These are phyloP conservation scores for Mesaphorura yosii DNA, from an alignment of 1,140 invertebrate species.

Conservation along the genomic window DNA sequence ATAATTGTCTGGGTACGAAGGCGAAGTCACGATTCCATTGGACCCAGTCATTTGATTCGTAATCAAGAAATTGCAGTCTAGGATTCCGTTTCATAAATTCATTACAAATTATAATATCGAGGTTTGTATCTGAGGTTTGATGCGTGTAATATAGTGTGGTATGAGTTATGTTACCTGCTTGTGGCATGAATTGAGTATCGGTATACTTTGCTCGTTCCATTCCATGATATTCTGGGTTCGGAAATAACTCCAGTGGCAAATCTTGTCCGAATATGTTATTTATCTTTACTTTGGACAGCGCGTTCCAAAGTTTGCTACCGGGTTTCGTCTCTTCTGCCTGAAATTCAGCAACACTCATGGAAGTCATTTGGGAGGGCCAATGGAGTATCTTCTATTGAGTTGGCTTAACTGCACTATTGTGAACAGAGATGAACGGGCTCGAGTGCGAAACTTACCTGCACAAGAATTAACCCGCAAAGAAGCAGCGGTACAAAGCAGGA, in stretches of 20 bases:
- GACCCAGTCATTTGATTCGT: constrained; percentile 15
- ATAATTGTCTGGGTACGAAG: constrained; percentile 26
- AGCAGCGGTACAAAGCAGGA: no score
- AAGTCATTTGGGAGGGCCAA: no score
- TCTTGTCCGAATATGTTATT: neutral
- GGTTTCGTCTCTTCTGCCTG: no score
- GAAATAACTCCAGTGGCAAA: neutral
- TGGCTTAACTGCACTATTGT: no score
- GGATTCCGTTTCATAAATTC: no score
- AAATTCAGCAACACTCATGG: no score
- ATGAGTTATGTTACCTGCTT: neutral
- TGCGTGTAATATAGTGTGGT: no score
- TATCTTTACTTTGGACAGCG: neutral
- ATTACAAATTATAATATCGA: neutral
- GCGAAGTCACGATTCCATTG: constrained; percentile 19
- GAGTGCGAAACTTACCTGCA: no score
- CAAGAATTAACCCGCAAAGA: no score
- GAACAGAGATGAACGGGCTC: no score
- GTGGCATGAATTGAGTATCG: neutral
- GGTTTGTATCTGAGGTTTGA: no score
- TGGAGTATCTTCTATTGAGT: no score
- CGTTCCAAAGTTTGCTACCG: neutral
- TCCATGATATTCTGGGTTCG: constrained; percentile 5
- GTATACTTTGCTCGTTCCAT: neutral
- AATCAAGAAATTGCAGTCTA: constrained; percentile 18